A percentile compares a stretch with the other conserved stretches of the same genome.
phyloP scores from a whole-genome alignment of 2,113 vertebrate species.

The Thinocorus orbignyianus region DNA sequence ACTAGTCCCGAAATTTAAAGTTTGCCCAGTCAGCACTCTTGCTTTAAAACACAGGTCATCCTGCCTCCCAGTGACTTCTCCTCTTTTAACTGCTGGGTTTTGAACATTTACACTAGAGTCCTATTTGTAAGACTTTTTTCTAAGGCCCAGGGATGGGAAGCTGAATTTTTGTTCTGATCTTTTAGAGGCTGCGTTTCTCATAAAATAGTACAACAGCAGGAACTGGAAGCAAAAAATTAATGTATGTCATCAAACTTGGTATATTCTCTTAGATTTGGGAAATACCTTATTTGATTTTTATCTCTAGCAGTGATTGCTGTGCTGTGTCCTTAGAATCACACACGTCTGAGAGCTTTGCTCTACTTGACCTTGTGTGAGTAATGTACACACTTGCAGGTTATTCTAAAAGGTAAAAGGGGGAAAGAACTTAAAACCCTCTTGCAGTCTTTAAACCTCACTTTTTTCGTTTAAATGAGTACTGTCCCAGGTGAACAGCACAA shows the following conservation, averaged over 20 bases:
- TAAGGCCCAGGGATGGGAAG: background rate
- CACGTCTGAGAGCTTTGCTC: background rate
- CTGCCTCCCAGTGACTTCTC: background rate
- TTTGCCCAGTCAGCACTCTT: background rate
- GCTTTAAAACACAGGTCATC: background rate
- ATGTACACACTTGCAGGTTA: background rate
- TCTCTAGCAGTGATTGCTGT: background rate
- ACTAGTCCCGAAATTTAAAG: background rate
- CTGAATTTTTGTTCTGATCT: background rate
- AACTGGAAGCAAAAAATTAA: background rate
- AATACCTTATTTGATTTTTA: background rate
- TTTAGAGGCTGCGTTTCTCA: background rate
- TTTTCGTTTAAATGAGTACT: background rate
- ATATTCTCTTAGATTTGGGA: background rate
- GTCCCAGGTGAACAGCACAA: background rate
- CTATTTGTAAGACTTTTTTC: background rate
- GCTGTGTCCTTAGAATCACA: background rate
- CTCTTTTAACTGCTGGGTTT: background rate
- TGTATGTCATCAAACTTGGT: background rate
- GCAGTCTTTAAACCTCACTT: background rate
- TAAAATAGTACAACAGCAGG: background rate
- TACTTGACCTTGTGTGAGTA: background rate
- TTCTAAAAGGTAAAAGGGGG: background rate
- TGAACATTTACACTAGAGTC: background rate
- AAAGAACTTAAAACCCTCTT: background rate